These are phyloP conservation scores for Acronicta leporina DNA, from an alignment of 2,888 invertebrate species.

Conservation along the genomic window DNA sequence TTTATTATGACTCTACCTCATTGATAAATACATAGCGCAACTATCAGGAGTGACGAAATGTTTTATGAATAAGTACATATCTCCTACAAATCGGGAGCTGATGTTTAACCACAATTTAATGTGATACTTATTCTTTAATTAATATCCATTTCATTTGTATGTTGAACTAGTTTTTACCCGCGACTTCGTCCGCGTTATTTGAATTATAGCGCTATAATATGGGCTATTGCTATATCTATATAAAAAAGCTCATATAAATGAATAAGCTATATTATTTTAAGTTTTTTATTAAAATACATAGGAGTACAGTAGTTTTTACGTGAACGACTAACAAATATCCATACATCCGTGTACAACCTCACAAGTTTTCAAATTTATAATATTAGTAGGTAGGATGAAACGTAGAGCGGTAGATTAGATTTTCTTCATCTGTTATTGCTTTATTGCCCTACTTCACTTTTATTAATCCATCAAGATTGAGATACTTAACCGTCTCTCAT, in stretches of 20 bases:
- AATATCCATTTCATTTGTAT: conserved; percentile 34
- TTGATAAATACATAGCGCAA: not conserved
- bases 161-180: too few species aligned
- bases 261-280: too few species aligned
- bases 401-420: conserved; percentile 19
- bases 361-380: too few species aligned
- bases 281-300: too few species aligned
- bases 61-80: not conserved
- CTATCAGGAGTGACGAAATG: not conserved
- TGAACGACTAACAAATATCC: too few species aligned
- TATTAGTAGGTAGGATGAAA: too few species aligned
- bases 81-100: not conserved
- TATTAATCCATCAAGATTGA: conserved; percentile 54
- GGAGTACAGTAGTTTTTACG: too few species aligned
- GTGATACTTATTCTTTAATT: conserved; percentile 25
- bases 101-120: not conserved
- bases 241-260: too few species aligned
- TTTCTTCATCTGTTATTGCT: conserved; percentile 55
- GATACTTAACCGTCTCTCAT: conserved; percentile 36
- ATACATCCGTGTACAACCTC: too few species aligned
- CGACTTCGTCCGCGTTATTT: too few species aligned
- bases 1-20: not conserved
- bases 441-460: conserved; percentile 61
- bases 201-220: too few species aligned
- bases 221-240: too few species aligned